Conservation (phyloP, 2,113 vertebrate species). For the Phylloscopus trochilus region DNA sequence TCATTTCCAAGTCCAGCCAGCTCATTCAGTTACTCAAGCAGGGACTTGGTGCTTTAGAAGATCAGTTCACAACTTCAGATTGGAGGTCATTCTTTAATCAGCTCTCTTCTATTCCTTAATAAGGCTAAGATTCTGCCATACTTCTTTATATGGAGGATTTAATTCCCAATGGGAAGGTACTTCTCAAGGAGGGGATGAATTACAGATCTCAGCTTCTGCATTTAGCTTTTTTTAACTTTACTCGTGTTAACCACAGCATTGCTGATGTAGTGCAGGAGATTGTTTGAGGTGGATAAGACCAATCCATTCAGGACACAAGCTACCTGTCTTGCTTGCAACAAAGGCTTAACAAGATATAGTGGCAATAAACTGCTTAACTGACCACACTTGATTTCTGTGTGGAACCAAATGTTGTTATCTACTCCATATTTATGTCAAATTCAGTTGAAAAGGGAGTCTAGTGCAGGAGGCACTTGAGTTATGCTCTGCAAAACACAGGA, state of each 20-base stretch:
- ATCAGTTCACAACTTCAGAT: neutral
- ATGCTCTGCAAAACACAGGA: neutral
- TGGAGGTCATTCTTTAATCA: neutral
- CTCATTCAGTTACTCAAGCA: neutral
- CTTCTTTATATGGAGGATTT: neutral
- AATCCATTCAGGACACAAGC: neutral
- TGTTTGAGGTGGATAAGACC: fast-evolving
- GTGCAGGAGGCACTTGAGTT: neutral
- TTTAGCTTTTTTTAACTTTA: neutral
- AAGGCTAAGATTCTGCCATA: neutral
- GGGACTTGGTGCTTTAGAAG: neutral
- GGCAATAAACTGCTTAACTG: neutral
- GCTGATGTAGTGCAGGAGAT: neutral
- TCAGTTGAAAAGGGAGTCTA: neutral
- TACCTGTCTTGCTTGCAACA: neutral
- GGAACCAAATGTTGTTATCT: neutral
- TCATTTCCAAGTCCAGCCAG: neutral
- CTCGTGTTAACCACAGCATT: neutral
- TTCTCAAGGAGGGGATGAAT: neutral
- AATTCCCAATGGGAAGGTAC: neutral
- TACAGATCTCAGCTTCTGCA: neutral
- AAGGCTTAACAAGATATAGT: neutral
- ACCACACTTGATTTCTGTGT: neutral
- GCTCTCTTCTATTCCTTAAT: neutral
- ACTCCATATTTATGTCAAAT: neutral